phyloP scores from a whole-genome alignment of 2,113 vertebrate genomes.

The Arothron firmamentum region DNA sequence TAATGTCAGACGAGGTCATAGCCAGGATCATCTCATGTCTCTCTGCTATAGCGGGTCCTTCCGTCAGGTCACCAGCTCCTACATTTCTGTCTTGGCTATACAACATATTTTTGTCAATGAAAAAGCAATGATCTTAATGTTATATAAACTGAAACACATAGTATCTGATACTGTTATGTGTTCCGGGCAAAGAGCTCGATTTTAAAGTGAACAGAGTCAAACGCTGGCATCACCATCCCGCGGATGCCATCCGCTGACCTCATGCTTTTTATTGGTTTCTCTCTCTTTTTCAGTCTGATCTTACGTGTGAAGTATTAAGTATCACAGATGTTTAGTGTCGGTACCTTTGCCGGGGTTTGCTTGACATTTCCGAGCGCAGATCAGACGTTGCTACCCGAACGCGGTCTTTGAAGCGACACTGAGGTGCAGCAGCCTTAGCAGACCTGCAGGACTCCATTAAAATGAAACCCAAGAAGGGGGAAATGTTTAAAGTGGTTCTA shows the following conservation, averaged over 20 bases:
- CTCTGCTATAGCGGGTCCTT: slow-evolving; percentile 21
- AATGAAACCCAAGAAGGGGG: slow-evolving; percentile 34
- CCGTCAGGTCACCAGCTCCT: neutral
- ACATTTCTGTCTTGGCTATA: neutral
- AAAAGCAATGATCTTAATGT: neutral
- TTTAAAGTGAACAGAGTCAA: slow-evolving; percentile 19
- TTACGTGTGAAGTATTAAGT: slow-evolving; percentile 51
- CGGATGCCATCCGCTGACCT: slow-evolving; percentile 26
- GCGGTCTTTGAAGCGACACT: slow-evolving; percentile 41
- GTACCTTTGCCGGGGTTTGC: slow-evolving; percentile 57
- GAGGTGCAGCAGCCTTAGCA: slow-evolving; percentile 11
- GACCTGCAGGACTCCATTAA: slow-evolving; percentile 24
- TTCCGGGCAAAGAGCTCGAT: neutral
- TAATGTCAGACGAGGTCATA: slow-evolving; percentile 65
- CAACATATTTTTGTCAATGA: too few species aligned
- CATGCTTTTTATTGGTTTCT: slow-evolving; percentile 19
- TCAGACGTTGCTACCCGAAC: slow-evolving; percentile 60
- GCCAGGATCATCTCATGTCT: slow-evolving; percentile 42
- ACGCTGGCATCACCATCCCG: slow-evolving; percentile 12
- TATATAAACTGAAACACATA: neutral
- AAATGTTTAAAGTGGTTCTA: slow-evolving; percentile 19
- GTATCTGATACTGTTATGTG: too few species aligned
- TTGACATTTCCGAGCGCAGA: slow-evolving; percentile 51
- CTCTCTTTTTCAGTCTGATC: slow-evolving; percentile 58
- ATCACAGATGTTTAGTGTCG: slow-evolving; percentile 56